These are phyloP conservation scores for Pogonomyrmex californicus DNA, from an alignment of 1,140 invertebrate genomes.

Conservation along the genomic window DNA sequence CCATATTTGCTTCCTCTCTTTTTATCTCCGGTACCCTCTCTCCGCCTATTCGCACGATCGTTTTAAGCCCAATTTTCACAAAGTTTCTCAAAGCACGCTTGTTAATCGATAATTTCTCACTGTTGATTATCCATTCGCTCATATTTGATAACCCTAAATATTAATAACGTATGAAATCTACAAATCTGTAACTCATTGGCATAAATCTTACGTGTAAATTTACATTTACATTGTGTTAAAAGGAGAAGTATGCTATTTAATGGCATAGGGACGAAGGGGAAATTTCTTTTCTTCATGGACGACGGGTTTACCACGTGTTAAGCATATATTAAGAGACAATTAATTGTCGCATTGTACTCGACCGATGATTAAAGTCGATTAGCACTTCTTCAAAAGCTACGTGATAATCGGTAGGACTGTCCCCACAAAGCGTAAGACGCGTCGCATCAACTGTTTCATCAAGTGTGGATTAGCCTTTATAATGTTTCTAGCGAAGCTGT, in stretches of 20 bases:
- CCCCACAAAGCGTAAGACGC: background rate
- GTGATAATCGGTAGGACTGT: conserved; percentile 3
- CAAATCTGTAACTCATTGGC: background rate
- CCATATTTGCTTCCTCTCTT: conserved; percentile 69
- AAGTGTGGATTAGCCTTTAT: conserved; percentile 72
- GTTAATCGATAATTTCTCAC: background rate
- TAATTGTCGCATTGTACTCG: conserved; percentile 6
- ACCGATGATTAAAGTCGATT: conserved; percentile 42
- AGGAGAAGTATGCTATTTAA: background rate
- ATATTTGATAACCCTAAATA: background rate
- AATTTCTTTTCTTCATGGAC: conserved; percentile 28
- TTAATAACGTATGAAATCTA: conserved; percentile 15
- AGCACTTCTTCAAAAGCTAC: background rate
- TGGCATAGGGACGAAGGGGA: background rate
- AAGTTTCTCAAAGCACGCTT: conserved; percentile 3
- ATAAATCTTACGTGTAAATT: conserved; percentile 9
- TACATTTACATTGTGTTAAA: background rate
- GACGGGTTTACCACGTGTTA: background rate
- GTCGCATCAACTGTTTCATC: conserved; percentile 5
- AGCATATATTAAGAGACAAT: conserved; percentile 4
- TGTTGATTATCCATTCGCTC: background rate
- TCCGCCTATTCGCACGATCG: conserved; percentile 48
- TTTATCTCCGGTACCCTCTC: conserved; percentile 27
- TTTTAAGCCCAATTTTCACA: conserved; percentile 68
- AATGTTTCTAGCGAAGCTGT: conserved; percentile 64